Evolutionary conservation across 2,113 vertebrate genomes (phyloP), one percentile per base, ranked within the genome.

Genomic region (Heliornis fulica): DNA sequence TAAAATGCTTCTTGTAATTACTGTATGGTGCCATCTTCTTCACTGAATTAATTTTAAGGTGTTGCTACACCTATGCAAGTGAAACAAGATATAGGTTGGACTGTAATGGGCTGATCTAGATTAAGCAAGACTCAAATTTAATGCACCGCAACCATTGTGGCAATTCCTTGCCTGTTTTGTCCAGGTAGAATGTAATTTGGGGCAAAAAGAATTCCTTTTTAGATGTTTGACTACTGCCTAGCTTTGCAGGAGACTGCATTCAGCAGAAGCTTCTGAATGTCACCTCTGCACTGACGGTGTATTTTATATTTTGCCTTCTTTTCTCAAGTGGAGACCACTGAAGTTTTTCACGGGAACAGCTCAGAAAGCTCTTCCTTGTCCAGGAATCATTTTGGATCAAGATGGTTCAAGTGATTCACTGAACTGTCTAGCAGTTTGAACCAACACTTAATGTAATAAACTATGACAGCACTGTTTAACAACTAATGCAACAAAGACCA

Each of bases 221-320:
- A 34, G n/a, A 18, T 32, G 2, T 31, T 9, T 79, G 28, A 48
- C 25, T 21, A 56, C 29, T 3, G 3, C 26, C n/a, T 46, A 59
- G 15, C 69, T 45, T 41, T 48, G 16, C 61, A 87, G 36, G 28
- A n/a, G 15, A 16, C 40, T n/a, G 32, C 28, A 48, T 53, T 83
- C 75, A 51, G 21, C 31, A 59, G 38, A 68, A 45, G 21, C 5
- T 66, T 81, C 56, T 31, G 36, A 83, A 84, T 3, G 3, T 6
- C 36, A 41, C 31, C 32, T 43, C 71, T 64, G 10, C 14, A 22
- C 18, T 56, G 20, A 36, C 0, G 0, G 18, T 0, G 0, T 32
- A 40, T 60, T 82, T 68, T 45, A 68, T 7, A 64, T 71, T 83
- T 88, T 64, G 13, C 28, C 23, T 53, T 21, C 22, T 71, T 63